Evolutionary conservation across 2,797 vertebrate species (phyloP), one percentile per base, ranked within the genome.

Genomic region (Pangasius djambal): DNA sequence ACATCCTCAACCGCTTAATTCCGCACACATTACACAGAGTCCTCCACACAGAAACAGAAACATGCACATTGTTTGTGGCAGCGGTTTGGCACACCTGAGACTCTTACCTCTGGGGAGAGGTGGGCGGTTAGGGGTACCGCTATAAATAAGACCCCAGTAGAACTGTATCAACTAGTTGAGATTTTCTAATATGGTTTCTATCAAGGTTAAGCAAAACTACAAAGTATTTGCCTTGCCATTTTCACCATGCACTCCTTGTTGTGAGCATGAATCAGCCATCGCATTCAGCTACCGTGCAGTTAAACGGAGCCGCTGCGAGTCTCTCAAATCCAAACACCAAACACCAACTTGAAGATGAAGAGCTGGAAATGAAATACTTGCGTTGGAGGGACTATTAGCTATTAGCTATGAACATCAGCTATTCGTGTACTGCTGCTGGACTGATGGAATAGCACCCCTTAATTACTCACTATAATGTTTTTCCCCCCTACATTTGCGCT

Each of bases 1-100:
- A 88, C 61, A 89, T 72, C 86, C 87, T 84, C 82, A 87, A 89
- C 86, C 87, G 86, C 88, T 91, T 88, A 89, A 89, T 69, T 88
- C 87, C 50, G 15, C 83, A 69, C 87, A 88, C 83, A 86, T 89
- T 88, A 72, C 83, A 89, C 81, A 31, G 22, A 83, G 75, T 7
- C 50, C 55, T 61, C 34, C 74, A 85, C 86, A 75, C 48, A 82
- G n/a, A 86, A 18, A 89, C 52, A 85, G 50, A 77, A 74, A 75
- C 85, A 87, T 59, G 82, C 44, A 79, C 88, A 87, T 75, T 57
- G 59, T 63, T 87, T 40, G 20, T 52, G 88, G 70, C 57, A 90
- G 65, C 25, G 72, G 67, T 82, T 63, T 87, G 81, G 77, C 65
- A 78, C 55, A 61, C 84, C 82, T 67, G 82, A 84, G 82, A 65